Base-by-base conservation (phyloP, 2,113 vertebrate genomes). In the Tretioscincus oriximinensis region DNA sequence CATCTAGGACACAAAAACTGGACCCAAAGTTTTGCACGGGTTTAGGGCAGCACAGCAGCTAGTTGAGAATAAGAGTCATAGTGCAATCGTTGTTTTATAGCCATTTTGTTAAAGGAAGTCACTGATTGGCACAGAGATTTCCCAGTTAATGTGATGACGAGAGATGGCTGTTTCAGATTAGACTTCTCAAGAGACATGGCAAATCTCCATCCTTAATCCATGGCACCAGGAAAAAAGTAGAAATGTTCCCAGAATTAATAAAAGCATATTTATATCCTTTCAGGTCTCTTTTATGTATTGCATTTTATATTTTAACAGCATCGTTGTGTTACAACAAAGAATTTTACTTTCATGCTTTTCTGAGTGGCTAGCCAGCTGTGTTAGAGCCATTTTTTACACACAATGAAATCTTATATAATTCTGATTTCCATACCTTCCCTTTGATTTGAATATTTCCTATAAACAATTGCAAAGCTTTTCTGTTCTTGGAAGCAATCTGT, bases 401-500 rank as follows among this genome's bases (percentile, higher is more conserved):
- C 81, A 82, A 81, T 9, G 74, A 85, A 82, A 82, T 85, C 47
- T 12, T 54, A 9, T 41, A 63, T 5, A 31, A 4, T 86, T 84
- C 76, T 0, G 1, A 72, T 58, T 58, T 58, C 18, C 69, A 80
- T 73, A 60, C 0, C 41, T 16, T 4, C 45, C 1, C 11, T 84
- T 85, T 87, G 66, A 78, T 88, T 84, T 87, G 14, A 31, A n/a
- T 86, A 63, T 88, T 89, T 88, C 60, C 1, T 80, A 2, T 85
- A 49, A 88, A 76, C 0, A 77, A 73, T 85, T 84, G 72, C 74
- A 88, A 86, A 76, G 26, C 1, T 73, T 82, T 87, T 6, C 16
- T 29, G 67, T 28, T 83, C 86, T 70, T 85, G 64, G 64, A 63
- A 87, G 41, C 31, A 9, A 83, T 63, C 21, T 26, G 9, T 72